Evolutionary conservation across 2,888 invertebrate genomes (phyloP), one percentile per base, ranked within the genome.

Genomic region (Halictus ligatus): DNA sequence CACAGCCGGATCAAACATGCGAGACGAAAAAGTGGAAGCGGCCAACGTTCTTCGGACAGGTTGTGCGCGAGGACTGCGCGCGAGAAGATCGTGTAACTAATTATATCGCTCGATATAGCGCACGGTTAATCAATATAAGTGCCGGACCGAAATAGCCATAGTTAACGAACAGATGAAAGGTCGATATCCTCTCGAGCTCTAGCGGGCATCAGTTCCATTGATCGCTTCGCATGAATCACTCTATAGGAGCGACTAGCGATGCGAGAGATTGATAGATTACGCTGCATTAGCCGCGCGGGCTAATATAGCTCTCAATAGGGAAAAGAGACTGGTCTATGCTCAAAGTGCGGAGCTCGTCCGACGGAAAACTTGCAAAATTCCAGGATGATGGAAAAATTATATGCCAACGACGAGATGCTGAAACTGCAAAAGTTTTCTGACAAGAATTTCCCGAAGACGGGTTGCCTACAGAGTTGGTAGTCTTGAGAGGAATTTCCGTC

Each of bases 191-290:
- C 21, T 8, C 12, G 69, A 78, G 69, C 69, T 69, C 40, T 69
- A 69, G 40, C 35, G 21, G 5, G 21, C 21, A 69, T 69, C 69
- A 69, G 69, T 69, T 69, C 40, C 69, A 69, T 69, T 69, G 69
- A 69, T 69, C 69, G 69, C 18, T 69, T 69, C n/a, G 69, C 69
- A 72, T 21, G 54, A 72, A 72, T n/a, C 50, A 40, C 40, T 69
- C 69, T 40, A 43, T 69, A 69, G 69, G 35, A 35, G 40, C 15
- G 69, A 21, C 40, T 69, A 40, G 40, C 6, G 35, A 35, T 29
- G 18, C 43, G 35, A 35, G 35, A 35, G 48, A 75, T 80, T 40
- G 25, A 25, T 48, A 13, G 40, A 40, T 80, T 75, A 64, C 40
- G 69, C 69, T 69, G 69, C 40, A 69, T 69, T 69, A 69, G 69